Evolutionary conservation across 1,140 invertebrate genomes (phyloP).

Genomic region (Brachionus plicatilis): DNA sequence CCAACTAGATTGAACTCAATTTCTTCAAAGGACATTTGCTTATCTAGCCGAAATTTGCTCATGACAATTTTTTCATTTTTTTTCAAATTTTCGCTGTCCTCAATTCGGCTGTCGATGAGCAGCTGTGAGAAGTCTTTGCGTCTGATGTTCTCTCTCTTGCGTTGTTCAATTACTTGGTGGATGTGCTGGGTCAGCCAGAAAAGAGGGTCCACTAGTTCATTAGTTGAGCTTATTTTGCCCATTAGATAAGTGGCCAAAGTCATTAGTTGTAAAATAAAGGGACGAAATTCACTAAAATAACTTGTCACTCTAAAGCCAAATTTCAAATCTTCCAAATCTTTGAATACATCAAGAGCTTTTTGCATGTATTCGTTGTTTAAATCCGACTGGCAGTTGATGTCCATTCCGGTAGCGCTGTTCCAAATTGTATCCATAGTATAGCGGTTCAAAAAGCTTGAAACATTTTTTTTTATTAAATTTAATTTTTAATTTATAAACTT

Average conservation of each 20-base stretch:
- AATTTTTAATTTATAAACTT: background rate
- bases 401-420: constrained; percentile 27
- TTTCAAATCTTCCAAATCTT: constrained; percentile 38
- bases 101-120: background rate
- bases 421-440: constrained; percentile 38
- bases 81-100: background rate
- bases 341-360: constrained; percentile 8
- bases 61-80: constrained; percentile 9
- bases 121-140: constrained; percentile 31
- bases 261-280: background rate
- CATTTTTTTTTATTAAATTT: background rate
- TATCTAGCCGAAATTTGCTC: background rate
- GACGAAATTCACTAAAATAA: constrained; percentile 31
- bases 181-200: constrained; percentile 33
- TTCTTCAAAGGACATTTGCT: constrained; percentile 43
- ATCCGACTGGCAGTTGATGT: constrained; percentile 45
- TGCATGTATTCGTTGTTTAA: constrained; percentile 47
- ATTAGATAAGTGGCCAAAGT: background rate
- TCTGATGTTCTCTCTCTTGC: background rate
- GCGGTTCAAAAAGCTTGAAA: constrained; percentile 47
- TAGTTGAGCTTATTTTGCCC: background rate
- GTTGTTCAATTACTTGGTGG: constrained; percentile 1
- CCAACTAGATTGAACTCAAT: constrained; percentile 48
- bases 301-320: constrained; percentile 18
- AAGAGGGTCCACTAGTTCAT: constrained; percentile 20